Evolutionary conservation across 2,888 invertebrate species (phyloP).

Genomic region (Mimas tiliae): DNA sequence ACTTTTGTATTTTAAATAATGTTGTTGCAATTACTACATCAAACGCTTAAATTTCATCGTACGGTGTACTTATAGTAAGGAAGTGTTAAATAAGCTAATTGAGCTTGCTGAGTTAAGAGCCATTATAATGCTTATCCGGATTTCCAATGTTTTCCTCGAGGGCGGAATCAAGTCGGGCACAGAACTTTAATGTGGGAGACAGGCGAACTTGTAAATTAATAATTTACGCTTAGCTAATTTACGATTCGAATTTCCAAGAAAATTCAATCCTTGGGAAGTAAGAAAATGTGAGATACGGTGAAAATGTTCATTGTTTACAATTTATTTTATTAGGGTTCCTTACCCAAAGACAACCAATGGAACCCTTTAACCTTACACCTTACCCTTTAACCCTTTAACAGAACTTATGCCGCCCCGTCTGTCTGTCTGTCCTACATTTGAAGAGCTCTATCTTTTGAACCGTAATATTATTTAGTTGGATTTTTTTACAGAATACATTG

Average conservation of each 20-base stretch:
- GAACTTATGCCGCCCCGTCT: no score
- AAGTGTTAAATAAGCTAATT: slow-evolving; percentile 11
- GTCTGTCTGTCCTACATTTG: no score
- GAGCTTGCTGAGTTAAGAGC: slow-evolving; percentile 17
- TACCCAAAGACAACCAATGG: no score
- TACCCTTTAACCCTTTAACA: no score
- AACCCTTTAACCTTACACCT: no score
- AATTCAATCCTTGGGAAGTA: not conserved
- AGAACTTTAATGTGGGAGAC: slow-evolving; percentile 24
- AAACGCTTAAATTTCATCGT: not conserved
- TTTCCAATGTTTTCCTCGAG: slow-evolving; percentile 28
- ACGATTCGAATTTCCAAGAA: not conserved
- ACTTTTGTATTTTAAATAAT: no score
- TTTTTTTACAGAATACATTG: no score
- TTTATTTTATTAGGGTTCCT: not conserved
- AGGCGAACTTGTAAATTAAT: slow-evolving; percentile 27
- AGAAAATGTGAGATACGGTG: not conserved
- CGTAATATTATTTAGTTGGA: no score
- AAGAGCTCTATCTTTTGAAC: no score
- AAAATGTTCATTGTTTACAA: not conserved
- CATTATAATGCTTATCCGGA: slow-evolving; percentile 28
- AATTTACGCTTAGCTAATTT: slow-evolving; percentile 5
- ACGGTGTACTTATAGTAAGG: no score
- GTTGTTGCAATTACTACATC: not conserved
- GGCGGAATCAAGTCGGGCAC: slow-evolving; percentile 27